A percentile compares a stretch with the other conserved stretches of the same genome.
Conservation (phyloP, 2,113 vertebrate genomes). For the Tretioscincus oriximinensis region DNA sequence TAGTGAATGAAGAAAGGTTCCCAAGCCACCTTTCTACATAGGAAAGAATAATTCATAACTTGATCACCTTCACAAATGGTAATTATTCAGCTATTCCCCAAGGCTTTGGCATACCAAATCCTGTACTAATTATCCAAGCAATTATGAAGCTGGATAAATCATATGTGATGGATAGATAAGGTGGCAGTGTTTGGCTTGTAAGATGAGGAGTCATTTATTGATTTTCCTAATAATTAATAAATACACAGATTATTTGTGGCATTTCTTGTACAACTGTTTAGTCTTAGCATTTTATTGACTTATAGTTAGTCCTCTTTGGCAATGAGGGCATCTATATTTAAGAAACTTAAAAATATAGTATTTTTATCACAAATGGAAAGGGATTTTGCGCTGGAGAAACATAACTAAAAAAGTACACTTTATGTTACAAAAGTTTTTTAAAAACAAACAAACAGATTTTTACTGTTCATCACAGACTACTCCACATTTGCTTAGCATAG, state of each 20-base stretch:
- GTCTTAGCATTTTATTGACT: conserved; percentile 57
- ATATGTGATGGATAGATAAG: conserved; percentile 69
- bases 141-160: conserved; percentile 73
- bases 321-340: conserved; percentile 36
- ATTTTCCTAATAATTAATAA: conserved; percentile 67
- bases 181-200: conserved; percentile 65
- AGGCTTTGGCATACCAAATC: conserved; percentile 56
- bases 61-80: conserved; percentile 58
- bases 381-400: conserved; percentile 46
- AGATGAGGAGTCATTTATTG: conserved; percentile 60
- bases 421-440: conserved; percentile 35
- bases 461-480: conserved; percentile 47
- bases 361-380: conserved; percentile 45
- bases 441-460: conserved; percentile 55
- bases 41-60: conserved; percentile 71
- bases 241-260: conserved; percentile 52
- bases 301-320: conserved; percentile 58
- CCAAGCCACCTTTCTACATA: conserved; percentile 56
- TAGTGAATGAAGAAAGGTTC: conserved; percentile 56
- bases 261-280: conserved; percentile 66
- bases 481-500: conserved; percentile 62
- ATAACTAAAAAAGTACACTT: conserved; percentile 53
- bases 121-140: conserved; percentile 69
- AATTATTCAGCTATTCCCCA: conserved; percentile 65
- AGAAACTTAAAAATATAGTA: conserved; percentile 36